Percentiles rank a stretch among this genome's conserved stretches.
Evolutionary conservation across 2,797 vertebrate species (phyloP).

Genomic region (Hapalemur alaotrensis): DNA sequence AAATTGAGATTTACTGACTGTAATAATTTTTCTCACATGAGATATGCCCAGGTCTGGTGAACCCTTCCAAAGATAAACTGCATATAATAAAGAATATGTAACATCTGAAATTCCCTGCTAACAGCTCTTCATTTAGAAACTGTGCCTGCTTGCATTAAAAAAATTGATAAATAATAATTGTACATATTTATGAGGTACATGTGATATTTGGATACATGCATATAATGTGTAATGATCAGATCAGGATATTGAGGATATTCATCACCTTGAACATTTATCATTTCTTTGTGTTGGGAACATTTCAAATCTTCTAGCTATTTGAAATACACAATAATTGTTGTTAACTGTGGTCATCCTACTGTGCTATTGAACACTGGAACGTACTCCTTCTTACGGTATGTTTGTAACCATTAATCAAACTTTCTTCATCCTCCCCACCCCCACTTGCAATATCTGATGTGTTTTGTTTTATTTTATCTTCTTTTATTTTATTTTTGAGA

Average conservation of each 20-base stretch:
- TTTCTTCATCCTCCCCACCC: neutral
- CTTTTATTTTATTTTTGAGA: neutral
- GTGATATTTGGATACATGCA: neutral
- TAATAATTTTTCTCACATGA: neutral
- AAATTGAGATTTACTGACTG: neutral
- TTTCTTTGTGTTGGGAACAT: neutral
- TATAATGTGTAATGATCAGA: neutral
- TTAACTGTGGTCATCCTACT: neutral
- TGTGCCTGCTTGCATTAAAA: neutral
- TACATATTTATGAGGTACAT: neutral
- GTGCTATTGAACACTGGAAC: neutral
- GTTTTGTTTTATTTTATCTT: neutral
- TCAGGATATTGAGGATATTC: neutral
- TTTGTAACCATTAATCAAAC: neutral
- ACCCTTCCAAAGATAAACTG: neutral
- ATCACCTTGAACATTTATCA: neutral
- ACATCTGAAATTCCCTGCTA: neutral
- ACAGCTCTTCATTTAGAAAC: slow-evolving; percentile 19
- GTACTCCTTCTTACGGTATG: neutral
- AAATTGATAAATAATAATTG: neutral
- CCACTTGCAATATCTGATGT: neutral
- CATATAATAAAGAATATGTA: neutral
- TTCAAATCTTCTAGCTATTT: neutral
- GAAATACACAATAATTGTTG: neutral
- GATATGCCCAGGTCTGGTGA: neutral